Base-by-base conservation (phyloP, 2,888 invertebrate genomes). In the Amphipyra tragopoginis region DNA sequence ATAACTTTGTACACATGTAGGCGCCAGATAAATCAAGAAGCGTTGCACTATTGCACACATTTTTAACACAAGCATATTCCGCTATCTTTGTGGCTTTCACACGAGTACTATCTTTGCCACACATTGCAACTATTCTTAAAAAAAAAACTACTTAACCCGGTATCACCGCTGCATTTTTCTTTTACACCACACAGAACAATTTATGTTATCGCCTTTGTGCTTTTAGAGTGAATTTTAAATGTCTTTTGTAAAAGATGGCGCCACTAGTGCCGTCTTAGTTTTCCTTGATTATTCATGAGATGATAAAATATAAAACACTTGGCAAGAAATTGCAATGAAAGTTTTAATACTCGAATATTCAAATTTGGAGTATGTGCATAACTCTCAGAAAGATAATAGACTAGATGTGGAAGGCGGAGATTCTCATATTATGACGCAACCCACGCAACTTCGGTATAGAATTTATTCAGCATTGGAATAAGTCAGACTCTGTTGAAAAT, bases 161-260 rank as follows among this genome's bases (percentile, higher is more conserved):
- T 33, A 56, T 50, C 44, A 50, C 44, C 4, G 44, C 14, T 53
- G 44, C 50, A 67, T 59, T 54, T 59, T 66, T 45, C 44, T 26
- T 42, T 48, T 15, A 33, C 10, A 50, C 66, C 15, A 15, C 40
- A 48, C 60, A 26, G 33, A 59, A 66, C 47, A 65, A 67, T 67
- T 67, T 66, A 66, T 29, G 34, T 60, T 47, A 60, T 60, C 68
- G 45, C 26, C 40, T 15, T 11, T 1, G 40, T 54, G 61, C 50
- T 66, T 54, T 68, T 38, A 54, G 50, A 60, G 21, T 66, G 50
- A 60, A 67, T 67, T 60, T 50, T 34, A 40, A 65, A 66, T 39
- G 38, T 42, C 21, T 54, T 66, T 54, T 67, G 44, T 45, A 33
- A 67, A 50, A 42, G 8, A 65, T 65, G 45, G 48, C 9, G 33